A percentile compares a stretch with the other conserved stretches of the same genome.
phyloP scores from a whole-genome alignment of 2,888 invertebrate genomes.

The Epirrhoe alternata region DNA sequence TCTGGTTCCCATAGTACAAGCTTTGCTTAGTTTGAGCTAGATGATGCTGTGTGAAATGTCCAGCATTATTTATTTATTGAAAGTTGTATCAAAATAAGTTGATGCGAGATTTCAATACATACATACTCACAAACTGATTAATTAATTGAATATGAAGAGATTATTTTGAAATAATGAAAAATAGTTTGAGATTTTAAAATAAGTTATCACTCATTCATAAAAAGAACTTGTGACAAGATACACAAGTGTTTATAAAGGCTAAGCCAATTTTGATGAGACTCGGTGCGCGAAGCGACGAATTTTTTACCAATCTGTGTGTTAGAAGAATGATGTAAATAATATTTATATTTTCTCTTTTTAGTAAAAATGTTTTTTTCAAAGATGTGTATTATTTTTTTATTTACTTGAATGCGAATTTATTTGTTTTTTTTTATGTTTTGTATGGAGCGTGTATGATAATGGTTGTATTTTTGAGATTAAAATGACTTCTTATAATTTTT shows the following conservation, averaged over 20 bases:
- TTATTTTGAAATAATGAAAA: no score
- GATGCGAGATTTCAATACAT: no score
- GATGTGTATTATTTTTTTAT: slow-evolving; percentile 49
- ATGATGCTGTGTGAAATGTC: no score
- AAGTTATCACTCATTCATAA: no score
- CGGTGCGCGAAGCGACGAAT: slow-evolving; percentile 36
- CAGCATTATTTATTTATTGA: no score
- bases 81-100: no score
- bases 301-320: slow-evolving; percentile 51
- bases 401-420: slow-evolving; percentile 34
- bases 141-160: no score
- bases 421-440: slow-evolving; percentile 25
- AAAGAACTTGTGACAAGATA: background rate
- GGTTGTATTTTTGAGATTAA: slow-evolving; percentile 49
- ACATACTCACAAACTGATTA: no score
- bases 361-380: slow-evolving; percentile 42
- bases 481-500: slow-evolving; percentile 18
- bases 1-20: no score
- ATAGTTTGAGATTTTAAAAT: no score
- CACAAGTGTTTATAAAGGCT: slow-evolving; percentile 36
- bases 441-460: slow-evolving; percentile 42
- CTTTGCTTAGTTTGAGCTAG: no score
- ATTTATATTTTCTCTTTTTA: slow-evolving; percentile 60
- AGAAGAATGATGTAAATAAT: slow-evolving; percentile 63
- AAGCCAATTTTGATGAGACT: slow-evolving; percentile 27